phyloP scores from a whole-genome alignment of 2,888 invertebrate genomes.

The Zootermopsis nevadensis region DNA sequence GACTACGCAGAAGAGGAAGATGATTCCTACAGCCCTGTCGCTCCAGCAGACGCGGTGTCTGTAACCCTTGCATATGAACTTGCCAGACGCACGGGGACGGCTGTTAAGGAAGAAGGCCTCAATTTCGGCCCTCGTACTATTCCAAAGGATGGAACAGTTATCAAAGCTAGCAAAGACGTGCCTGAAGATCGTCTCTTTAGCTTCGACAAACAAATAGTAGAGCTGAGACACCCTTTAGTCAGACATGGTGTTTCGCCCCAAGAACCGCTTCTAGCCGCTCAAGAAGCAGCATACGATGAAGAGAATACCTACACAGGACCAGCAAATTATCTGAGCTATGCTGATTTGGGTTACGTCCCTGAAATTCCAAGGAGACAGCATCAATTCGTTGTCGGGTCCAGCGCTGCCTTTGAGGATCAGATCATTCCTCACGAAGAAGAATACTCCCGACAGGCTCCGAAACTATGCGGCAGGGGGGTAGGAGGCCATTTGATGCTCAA shows the following conservation, averaged over 20 bases:
- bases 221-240: background rate
- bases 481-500: background rate
- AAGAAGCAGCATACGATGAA: constrained; percentile 22
- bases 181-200: constrained; percentile 29
- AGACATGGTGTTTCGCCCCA: background rate
- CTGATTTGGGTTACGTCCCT: constrained; percentile 40
- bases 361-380: background rate
- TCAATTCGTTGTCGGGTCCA: background rate
- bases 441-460: background rate
- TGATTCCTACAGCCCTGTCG: background rate
- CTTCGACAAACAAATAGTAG: constrained; percentile 37
- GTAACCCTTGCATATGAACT: constrained; percentile 44
- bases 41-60: constrained; percentile 47
- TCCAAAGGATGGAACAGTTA: constrained; percentile 32
- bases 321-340: constrained; percentile 20
- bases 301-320: background rate
- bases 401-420: background rate
- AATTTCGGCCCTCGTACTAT: constrained; percentile 43
- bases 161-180: background rate
- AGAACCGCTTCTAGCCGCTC: constrained; percentile 6
- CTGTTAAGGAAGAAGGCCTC: constrained; percentile 44
- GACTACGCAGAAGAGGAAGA: constrained; percentile 17
- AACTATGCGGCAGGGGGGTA: background rate
- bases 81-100: constrained; percentile 1
- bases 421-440: background rate